Evolutionary conservation across 2,888 invertebrate species (phyloP).

Genomic region (Synanthedon myopaeformis): DNA sequence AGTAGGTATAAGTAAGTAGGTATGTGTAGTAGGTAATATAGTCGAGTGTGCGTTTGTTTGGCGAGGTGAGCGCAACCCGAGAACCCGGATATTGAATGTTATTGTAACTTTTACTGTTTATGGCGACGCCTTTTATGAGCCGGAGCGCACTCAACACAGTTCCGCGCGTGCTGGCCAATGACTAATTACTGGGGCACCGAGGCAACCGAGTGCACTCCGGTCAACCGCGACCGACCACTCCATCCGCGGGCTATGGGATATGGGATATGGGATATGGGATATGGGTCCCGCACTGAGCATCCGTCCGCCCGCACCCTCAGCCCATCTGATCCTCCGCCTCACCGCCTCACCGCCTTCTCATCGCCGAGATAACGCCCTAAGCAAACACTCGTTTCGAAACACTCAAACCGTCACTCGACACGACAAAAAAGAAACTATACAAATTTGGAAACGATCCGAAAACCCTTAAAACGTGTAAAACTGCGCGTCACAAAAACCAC

Average conservation of each 20-base stretch:
- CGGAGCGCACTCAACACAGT: neutral
- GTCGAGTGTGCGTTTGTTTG: neutral
- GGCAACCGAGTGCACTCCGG: neutral
- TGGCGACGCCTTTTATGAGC: neutral
- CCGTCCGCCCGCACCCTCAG: neutral
- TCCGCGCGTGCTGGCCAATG: neutral
- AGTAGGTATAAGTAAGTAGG: too few relatives aligned
- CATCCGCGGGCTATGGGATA: neutral
- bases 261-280: neutral
- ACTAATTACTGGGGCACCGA: neutral
- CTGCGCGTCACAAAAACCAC: slow-evolving; percentile 20
- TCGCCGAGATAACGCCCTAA: slow-evolving; percentile 35
- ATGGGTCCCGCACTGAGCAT: neutral
- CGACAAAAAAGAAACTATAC: slow-evolving; percentile 44
- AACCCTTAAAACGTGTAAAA: slow-evolving; percentile 50
- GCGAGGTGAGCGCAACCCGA: slow-evolving; percentile 1
- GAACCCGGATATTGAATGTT: slow-evolving; percentile 4
- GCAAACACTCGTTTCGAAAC: slow-evolving; percentile 58
- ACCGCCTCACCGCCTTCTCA: slow-evolving; percentile 19
- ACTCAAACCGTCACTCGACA: slow-evolving; percentile 52
- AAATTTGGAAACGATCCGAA: slow-evolving; percentile 48
- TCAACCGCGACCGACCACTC: slow-evolving; percentile 3
- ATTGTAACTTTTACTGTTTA: neutral
- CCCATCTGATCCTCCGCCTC: too few relatives aligned
- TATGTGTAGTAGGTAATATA: neutral